Base-by-base conservation (phyloP, 2,888 invertebrate genomes). In the Caenorhabditis sp. region DNA sequence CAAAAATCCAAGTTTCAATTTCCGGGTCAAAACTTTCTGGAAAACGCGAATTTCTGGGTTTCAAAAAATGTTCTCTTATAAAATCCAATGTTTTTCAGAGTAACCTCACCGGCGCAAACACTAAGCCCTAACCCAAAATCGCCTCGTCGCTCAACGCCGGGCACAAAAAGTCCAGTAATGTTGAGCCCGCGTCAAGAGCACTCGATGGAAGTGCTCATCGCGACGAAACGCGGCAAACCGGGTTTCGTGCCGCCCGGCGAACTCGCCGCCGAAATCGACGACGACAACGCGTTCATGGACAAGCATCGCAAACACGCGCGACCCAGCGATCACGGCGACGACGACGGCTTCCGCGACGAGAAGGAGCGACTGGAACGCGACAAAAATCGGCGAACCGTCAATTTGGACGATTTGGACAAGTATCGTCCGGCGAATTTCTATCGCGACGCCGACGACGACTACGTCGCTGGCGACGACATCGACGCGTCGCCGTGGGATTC, bases 401-500 rank as follows among this genome's bases (percentile, higher is more conserved):
- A 72, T 49, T 61, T 79, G 50, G 66, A 78, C 58, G 82, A 82
- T 54, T 66, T 81, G 58, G 81, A 82, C 43, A 79, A 78, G 62
- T 72, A 76, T 51, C 72, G 79, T 6, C 85, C 85, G 8, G 76
- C 78, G 24, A 79, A 83, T 62, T 84, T 82, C 76, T 86, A 83
- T 76, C 81, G 81, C 49, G 83, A 85, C 36, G 82, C 83, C 23
- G 78, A 78, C 37, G 69, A 74, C 10, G 81, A 81, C 60, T 74
- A 70, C 21, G 59, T 64, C 55, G 80, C 81, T 0, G 83, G 77
- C 4, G 76, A 79, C 21, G 85, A 85, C 58, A 75, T 87, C 19
- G 88, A 88, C 61, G 83, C 83, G 36, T 88, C 86, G 67, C 88
- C 89, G 54, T 89, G 89, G 89, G 83, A 87, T 64, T 88, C 60